Evolutionary conservation across 2,113 vertebrate species (phyloP), one percentile per base, ranked within the genome.

Genomic region (Prionailurus viverrinus): DNA sequence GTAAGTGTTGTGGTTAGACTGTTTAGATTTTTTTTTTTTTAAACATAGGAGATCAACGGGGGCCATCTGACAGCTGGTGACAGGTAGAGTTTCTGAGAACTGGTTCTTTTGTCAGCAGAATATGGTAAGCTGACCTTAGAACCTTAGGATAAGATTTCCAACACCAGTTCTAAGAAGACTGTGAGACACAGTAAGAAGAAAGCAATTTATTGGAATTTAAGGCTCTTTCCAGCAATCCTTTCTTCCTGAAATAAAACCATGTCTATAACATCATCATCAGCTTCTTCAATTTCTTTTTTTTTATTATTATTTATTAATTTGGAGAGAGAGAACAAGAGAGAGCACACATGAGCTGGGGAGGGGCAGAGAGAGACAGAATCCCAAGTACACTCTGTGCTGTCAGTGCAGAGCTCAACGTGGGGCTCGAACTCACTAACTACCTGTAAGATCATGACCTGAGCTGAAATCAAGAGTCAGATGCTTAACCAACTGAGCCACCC

Each of bases 21-120:
- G 36, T 16, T 48, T 45, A 33, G 14, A 25, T 66, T 41, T 89
- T 53, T 33, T 81, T 74, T 55, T n/a, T 79, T 15, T 58, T 36
- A 21, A 81, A 27, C 13, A 8, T 14, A 27, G 7, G 7, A 48
- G 3, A 5, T 1, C 0, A 5, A 14, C 13, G 1, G 2, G 0
- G 14, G 4, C 0, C 16, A 2, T 53, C 4, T 31, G 45, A 39
- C 5, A 69, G 48, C 16, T 66, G 25, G 33, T 45, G 31, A 48
- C 27, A 31, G 15, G 5, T 12, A 0, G 3, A 29, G 3, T 61
- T 78, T 61, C 29, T 82, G 71, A 51, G 6, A 91, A 41, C 16
- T 2, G 33, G 6, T 12, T 63, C 23, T 19, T 4, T 66, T 87
- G 65, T 73, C 25, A 29, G 25, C 27, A 89, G 36, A 53, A 18